A percentile compares a stretch with the other conserved stretches of the same genome.
Conservation (phyloP, 2,113 vertebrate species). For the Passer montanus region DNA sequence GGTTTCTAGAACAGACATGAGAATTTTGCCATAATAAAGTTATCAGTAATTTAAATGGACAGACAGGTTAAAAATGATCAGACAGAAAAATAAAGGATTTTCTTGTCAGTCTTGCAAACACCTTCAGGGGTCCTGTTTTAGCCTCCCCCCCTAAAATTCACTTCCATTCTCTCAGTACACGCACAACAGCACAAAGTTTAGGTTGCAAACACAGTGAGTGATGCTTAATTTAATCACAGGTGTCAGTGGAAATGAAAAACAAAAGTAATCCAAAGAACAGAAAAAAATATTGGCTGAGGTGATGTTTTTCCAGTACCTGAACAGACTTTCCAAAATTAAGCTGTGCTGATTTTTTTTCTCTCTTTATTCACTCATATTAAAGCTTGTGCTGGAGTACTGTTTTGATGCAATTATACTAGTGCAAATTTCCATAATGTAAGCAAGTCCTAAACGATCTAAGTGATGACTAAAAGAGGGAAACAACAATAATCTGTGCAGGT, state of each 20-base stretch:
- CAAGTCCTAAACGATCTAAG: slow-evolving; percentile 15
- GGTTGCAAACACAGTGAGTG: neutral
- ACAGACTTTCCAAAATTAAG: neutral
- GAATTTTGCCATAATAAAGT: slow-evolving; percentile 32
- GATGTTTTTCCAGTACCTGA: neutral
- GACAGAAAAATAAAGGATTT: neutral
- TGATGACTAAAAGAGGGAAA: slow-evolving; percentile 21
- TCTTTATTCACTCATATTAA: slow-evolving; percentile 18
- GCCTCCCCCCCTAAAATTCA: neutral
- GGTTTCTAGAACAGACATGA: neutral
- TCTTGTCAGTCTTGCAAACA: neutral
- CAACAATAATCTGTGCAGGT: slow-evolving; percentile 7
- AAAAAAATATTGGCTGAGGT: neutral
- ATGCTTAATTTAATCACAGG: neutral
- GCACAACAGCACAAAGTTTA: neutral
- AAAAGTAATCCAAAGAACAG: slow-evolving; percentile 22
- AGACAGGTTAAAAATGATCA: neutral
- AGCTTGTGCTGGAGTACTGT: neutral
- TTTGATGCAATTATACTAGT: slow-evolving; percentile 30
- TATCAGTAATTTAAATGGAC: slow-evolving; percentile 39
- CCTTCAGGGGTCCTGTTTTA: neutral
- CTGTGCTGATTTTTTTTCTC: neutral
- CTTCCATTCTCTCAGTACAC: neutral
- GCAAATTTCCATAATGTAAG: slow-evolving; percentile 39
- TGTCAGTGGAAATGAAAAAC: slow-evolving; percentile 15